Evolutionary conservation across 2,113 vertebrate genomes (phyloP).

Genomic region (zebrafish (Danio rerio)): GRCz12tu NC_133187.1:43859001-43859500

Average conservation of each 20-base stretch:
- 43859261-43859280: neutral
- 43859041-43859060: conserved; percentile 46
- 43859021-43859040: conserved; percentile 53
- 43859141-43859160: conserved; percentile 24
- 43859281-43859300: neutral
- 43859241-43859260: neutral
- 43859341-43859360: neutral
- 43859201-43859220: conserved; percentile 2
- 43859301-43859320: neutral
- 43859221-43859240: neutral
- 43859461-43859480: no score
- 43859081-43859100: conserved; percentile 34
- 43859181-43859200: conserved; percentile 41
- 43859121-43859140: conserved; percentile 32
- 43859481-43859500: no score
- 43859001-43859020: conserved; percentile 50
- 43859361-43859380: neutral
- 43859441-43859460: no score
- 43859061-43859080: conserved; percentile 3
- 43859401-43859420: neutral
- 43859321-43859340: neutral
- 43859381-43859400: neutral
- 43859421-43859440: no score
- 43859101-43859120: conserved; percentile 42
- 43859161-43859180: conserved; percentile 40